Base-by-base conservation (phyloP, 2,888 invertebrate species). In the Globia sparganii region DNA sequence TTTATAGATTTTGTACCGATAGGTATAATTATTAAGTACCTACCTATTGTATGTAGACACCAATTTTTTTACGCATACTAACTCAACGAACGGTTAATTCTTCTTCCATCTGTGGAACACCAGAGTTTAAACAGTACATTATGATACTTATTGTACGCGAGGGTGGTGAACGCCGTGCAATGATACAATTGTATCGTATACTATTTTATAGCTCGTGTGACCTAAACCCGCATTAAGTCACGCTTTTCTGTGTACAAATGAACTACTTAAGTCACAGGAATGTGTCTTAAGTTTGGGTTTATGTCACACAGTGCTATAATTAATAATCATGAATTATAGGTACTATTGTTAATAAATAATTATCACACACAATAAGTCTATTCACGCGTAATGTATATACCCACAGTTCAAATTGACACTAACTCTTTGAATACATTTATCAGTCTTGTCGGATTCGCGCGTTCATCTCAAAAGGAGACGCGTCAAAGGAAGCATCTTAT, bases 401-500 rank as follows among this genome's bases (percentile, higher is more conserved):
- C 9, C 40, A 75, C 15, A 25, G 64, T 67, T 69, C 56, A 77
- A 82, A 77, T 75, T 70, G 82, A n/a, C 37, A 58, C 46, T 59
- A 71, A 78, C 58, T 37, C 70, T 67, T 65, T 64, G 75, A 81
- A 82, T 84, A 85, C 71, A 75, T 83, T 75, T 81, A 78, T 83
- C 77, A 71, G 74, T 80, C 65, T 71, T 73, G 77, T 83, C 74
- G 67, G 84, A 80, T 78, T 83, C 71, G 37, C 65, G 70, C 68
- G 66, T 75, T 79, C 74, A 78, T 61, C 85, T 85, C 81, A 78
- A 83, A 88, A 83, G 78, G 70, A 69, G 80, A 72, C 64, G 78
- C 71, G 69, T 85, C 87, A 88, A 89, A 87, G 83, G 87, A 81
- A 85, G 77, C 84, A 73, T 49, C 85, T 90, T 89, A 88, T 89